Evolutionary conservation across 2,888 invertebrate genomes (phyloP).

Genomic region (Smittia sp.): DNA sequence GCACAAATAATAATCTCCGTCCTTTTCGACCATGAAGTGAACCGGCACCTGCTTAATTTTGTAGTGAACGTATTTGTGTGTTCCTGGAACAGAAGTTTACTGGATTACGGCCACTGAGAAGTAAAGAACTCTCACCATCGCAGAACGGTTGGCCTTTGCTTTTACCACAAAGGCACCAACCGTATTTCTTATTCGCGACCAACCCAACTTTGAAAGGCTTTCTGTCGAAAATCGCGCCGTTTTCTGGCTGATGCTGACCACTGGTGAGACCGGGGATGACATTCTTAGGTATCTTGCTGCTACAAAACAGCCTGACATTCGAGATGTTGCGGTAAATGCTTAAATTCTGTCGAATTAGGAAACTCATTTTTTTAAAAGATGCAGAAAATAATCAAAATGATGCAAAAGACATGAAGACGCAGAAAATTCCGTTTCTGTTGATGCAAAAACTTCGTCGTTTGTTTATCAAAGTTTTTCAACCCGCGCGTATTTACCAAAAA

Average conservation of each 20-base stretch:
- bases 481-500: too few relatives aligned
- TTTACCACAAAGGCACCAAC: conserved; percentile 93
- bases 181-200: conserved; percentile 72
- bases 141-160: conserved; percentile 92
- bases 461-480: too few relatives aligned
- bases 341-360: neutral
- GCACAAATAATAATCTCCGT: conserved; percentile 94
- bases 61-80: conserved; percentile 73
- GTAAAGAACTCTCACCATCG: conserved; percentile 58
- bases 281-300: conserved; percentile 64
- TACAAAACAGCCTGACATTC: neutral
- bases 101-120: too few relatives aligned
- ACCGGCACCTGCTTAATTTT: conserved; percentile 78
- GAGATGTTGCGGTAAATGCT: neutral
- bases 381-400: too few relatives aligned
- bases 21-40: conserved; percentile 77
- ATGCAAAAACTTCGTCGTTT: too few relatives aligned
- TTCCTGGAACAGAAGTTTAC: conserved; percentile 51
- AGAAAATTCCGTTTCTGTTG: too few relatives aligned
- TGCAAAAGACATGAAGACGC: too few relatives aligned
- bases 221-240: conserved; percentile 80
- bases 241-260: conserved; percentile 62
- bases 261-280: conserved; percentile 60
- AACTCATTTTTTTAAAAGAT: conserved; percentile 9
- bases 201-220: conserved; percentile 80